Evolutionary conservation across 2,797 vertebrate genomes (phyloP), one percentile per base, ranked within the genome.

Genomic region (Hyperoplus immaculatus): DNA sequence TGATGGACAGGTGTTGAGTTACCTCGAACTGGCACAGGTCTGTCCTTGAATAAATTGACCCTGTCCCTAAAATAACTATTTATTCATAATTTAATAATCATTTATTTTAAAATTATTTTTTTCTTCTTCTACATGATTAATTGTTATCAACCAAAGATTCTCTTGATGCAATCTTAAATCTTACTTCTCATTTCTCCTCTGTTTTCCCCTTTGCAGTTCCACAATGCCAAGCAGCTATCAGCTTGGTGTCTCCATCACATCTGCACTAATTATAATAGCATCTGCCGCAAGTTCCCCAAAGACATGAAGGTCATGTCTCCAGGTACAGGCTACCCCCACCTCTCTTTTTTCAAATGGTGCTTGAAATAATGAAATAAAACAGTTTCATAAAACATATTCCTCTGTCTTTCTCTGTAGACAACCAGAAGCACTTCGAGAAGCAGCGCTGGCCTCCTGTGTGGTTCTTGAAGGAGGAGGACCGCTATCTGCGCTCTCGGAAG

Each of bases 381-480:
- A 7, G 2, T 11, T 43, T 43, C 1, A 43, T 10, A 43, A 43
- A 43, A 6, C n/a, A 62, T 47, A 12, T 57, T 5, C 63, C 18
- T 87, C 36, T 77, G 21, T 64, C 11, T 1, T 9, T 51, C 14
- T 55, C 15, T 74, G 7, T 77, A 98, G 97, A 96, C 64, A 98
- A 97, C 91, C 96, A 94, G 94, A 95, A 82, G 29, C 95, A 97
- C 90, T 97, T 97, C 75, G 97, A 97, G 92, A 96, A 96, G 85
- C 94, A 96, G 82, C 97, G 97, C 57, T 98, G 97, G 97, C 97
- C 97, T 1, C 97, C 97, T 0, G 94, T 98, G 60, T 98, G 97
- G 97, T 98, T 97, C 93, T 94, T 97, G 72, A 97, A 97, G 84
- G 97, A 97, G 87, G 97, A 98, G 86, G 97, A 98, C 65, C 96